Percentiles rank a stretch among this genome's conserved stretches.
Conservation (phyloP, 2,888 invertebrate genomes). For the Taphrorychus bicolor region DNA sequence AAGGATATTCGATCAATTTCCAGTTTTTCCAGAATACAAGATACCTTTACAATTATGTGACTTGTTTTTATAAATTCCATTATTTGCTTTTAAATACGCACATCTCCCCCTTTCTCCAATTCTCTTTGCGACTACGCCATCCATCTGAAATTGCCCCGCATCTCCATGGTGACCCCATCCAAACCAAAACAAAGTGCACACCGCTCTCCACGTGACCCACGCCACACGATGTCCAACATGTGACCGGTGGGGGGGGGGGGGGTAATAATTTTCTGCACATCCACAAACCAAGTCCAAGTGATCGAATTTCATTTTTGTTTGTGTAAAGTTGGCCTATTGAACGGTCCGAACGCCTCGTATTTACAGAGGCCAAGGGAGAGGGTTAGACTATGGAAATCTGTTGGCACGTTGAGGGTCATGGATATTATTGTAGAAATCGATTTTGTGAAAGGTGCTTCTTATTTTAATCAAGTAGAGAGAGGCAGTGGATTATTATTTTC, state of each 20-base stretch:
- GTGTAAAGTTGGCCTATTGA: background rate
- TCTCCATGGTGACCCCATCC: background rate
- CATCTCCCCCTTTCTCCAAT: too few relatives aligned
- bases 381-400: background rate
- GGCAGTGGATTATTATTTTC: too few relatives aligned
- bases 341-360: background rate
- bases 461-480: background rate
- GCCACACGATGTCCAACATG: background rate
- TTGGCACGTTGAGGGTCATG: background rate
- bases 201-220: background rate
- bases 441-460: background rate
- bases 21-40: too few relatives aligned
- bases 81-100: too few relatives aligned
- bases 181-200: constrained; percentile 1
- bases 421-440: background rate
- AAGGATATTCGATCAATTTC: too few relatives aligned
- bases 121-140: too few relatives aligned
- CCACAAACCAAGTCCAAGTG: background rate
- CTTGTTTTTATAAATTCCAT: too few relatives aligned
- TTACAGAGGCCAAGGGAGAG: background rate
- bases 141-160: too few relatives aligned
- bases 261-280: background rate
- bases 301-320: background rate
- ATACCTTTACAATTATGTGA: too few relatives aligned
- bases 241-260: background rate